These are phyloP conservation scores for Parasteatoda lunata DNA, from an alignment of 2,888 invertebrate genomes.

Conservation along the genomic window DNA sequence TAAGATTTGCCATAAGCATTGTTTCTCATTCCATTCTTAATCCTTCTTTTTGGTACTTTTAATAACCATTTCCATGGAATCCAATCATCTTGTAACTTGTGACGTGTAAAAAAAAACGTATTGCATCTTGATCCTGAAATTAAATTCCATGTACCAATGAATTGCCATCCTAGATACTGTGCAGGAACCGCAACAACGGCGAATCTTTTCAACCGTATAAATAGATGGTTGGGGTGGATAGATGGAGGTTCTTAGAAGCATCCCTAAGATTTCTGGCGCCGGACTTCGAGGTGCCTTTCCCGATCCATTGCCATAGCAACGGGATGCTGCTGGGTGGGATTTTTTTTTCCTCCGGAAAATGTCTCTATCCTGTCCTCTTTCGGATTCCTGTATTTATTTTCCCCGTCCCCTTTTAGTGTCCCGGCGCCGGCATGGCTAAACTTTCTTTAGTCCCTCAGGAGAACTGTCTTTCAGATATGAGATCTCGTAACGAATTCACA, in stretches of 20 bases:
- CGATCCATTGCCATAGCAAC: constrained; percentile 40
- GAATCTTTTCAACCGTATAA: constrained; percentile 27
- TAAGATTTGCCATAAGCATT: too few species aligned
- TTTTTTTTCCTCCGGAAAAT: constrained; percentile 51
- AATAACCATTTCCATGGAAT: constrained; percentile 30
- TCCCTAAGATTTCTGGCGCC: constrained; percentile 54
- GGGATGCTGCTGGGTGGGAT: constrained; percentile 36
- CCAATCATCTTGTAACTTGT: constrained; percentile 15
- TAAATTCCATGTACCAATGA: constrained; percentile 48
- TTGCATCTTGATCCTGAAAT: constrained; percentile 20
- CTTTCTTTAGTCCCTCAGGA: constrained; percentile 30
- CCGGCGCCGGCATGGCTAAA: constrained; percentile 54
- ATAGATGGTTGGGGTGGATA: constrained; percentile 18
- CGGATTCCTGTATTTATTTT: constrained; percentile 32
- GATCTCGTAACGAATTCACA: constrained; percentile 34
- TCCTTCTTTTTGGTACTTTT: neutral
- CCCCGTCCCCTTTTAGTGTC: constrained; percentile 7
- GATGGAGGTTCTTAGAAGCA: neutral
- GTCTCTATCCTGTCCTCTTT: constrained; percentile 59
- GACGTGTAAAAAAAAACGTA: constrained; percentile 10
- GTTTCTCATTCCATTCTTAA: too few species aligned
- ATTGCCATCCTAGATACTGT: constrained; percentile 28
- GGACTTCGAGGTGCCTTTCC: constrained; percentile 66
- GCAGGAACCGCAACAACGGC: constrained; percentile 16
- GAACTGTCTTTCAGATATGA: constrained; percentile 5